Base-by-base conservation (phyloP, 2,888 invertebrate species). In the Cosmopolites sordidus region DNA sequence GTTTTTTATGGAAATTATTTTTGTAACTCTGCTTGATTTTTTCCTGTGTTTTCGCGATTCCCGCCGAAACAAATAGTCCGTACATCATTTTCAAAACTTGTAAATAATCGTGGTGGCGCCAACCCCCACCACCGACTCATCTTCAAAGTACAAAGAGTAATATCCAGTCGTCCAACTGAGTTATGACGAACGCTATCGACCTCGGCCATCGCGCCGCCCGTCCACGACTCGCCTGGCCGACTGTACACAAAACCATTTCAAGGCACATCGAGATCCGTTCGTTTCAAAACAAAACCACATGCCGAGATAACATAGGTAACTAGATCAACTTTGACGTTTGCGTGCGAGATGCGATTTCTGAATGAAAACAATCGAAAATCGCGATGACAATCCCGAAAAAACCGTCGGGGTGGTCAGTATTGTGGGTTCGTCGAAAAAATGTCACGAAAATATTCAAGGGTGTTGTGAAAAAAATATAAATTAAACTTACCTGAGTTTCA, bases 251-350 rank as follows among this genome's bases (percentile, higher is more conserved):
- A 73, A 71, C 72, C 70, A 74, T 74, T 74, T 72, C 71, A 73
- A 73, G 73, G 73, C 73, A 72, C 68, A 71, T 69, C 68, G 71
- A 69, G 69, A 73, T 73, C 70, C 72, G 73, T 72, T 72, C 71
- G 73, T 72, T 56, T 74, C 73, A 73, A 74, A 74, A 74, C 74
- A 74, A 74, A 74, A 74, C 74, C 51, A 50, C 73, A 73, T 73
- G 73, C 73, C 69, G 70, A 71, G 71, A 72, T 72, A 68, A 68
- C 71, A 71, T 70, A 73, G 72, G 73, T 71, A 72, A 73, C 71
- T 69, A 71, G 71, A 72, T 73, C 69, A 69, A 66, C 67, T 18
- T 73, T 74, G 74, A 74, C 73, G 73, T 72, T 72, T 72, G 73
- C 73, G 73, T 72, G 73, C 72, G 73, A 67, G 67, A 63, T 58